These are phyloP conservation scores for Gymnothorax javanicus DNA, from an alignment of 2,797 vertebrate genomes.

Conservation along the genomic window DNA sequence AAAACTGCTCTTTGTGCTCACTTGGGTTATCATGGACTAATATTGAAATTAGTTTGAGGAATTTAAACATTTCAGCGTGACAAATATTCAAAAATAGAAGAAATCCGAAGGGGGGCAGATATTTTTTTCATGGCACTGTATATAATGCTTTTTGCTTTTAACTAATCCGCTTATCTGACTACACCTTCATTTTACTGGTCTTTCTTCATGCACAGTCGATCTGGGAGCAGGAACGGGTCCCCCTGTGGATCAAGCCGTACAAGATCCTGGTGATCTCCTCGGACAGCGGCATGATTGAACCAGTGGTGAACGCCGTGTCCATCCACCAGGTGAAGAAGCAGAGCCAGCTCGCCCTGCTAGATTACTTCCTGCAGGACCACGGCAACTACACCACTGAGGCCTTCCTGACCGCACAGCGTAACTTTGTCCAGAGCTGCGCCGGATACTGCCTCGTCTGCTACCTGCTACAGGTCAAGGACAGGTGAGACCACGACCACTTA, in stretches of 20 bases:
- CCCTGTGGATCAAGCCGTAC: slow-evolving; percentile 94
- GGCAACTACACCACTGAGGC: slow-evolving; percentile 85
- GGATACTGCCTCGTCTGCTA: slow-evolving; percentile 95
- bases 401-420: slow-evolving; percentile 90
- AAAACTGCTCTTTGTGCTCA: too few species aligned
- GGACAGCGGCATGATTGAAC: slow-evolving; percentile 97
- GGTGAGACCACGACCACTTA: slow-evolving; percentile 62
- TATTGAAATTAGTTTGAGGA: too few species aligned
- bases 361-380: slow-evolving; percentile 90
- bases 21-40: too few species aligned
- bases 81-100: too few species aligned
- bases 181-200: background rate
- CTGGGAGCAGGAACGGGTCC: slow-evolving; percentile 92
- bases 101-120: too few species aligned
- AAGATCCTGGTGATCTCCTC: slow-evolving; percentile 94
- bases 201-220: slow-evolving; percentile 69
- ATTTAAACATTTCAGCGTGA: too few species aligned
- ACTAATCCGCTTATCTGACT: background rate
- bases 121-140: too few species aligned
- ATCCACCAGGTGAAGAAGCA: slow-evolving; percentile 97
- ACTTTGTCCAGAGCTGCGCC: slow-evolving; percentile 92
- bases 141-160: too few species aligned
- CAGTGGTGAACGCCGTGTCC: slow-evolving; percentile 92
- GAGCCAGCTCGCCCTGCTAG: slow-evolving; percentile 87
- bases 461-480: slow-evolving; percentile 96